These are phyloP conservation scores for Mayetiola destructor DNA, from an alignment of 2,888 invertebrate species.

Conservation along the genomic window DNA sequence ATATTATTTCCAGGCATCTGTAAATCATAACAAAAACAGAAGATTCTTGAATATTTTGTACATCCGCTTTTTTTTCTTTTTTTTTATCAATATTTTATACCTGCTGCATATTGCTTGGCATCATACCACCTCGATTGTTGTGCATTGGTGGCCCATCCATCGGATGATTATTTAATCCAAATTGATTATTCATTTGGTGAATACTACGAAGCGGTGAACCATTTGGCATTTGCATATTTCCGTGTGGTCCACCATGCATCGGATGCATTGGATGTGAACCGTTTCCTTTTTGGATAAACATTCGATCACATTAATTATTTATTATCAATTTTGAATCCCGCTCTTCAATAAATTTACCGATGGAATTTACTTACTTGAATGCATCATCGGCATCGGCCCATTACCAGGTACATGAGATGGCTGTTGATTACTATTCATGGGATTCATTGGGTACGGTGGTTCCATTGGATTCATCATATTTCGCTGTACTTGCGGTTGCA, in stretches of 20 bases:
- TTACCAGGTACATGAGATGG: not conserved
- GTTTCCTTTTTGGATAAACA: not conserved
- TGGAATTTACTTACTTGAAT: conserved; percentile 7
- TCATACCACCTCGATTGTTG: conserved; percentile 15
- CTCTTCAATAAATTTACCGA: not conserved
- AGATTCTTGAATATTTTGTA: too few species aligned
- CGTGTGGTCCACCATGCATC: conserved; percentile 15
- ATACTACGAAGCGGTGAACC: not conserved
- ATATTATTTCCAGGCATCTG: not conserved
- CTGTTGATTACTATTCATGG: too few species aligned
- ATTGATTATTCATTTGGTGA: not conserved
- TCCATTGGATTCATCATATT: conserved; percentile 1
- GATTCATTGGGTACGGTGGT: conserved; percentile 27
- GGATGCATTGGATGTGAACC: conserved; percentile 13
- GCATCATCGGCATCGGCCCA: conserved; percentile 7
- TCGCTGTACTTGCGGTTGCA: not conserved
- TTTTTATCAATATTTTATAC: too few species aligned
- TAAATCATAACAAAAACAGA: too few species aligned
- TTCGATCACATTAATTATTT: not conserved
- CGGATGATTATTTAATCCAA: not conserved
- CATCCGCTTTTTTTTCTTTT: too few species aligned
- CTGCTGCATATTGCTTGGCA: too few species aligned
- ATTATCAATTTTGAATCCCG: not conserved
- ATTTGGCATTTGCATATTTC: conserved; percentile 1
- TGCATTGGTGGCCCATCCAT: conserved; percentile 13